A percentile compares a stretch with the other conserved stretches of the same genome.
Conservation (phyloP, 2,888 invertebrate species). For the Hoplodrina blanda region DNA sequence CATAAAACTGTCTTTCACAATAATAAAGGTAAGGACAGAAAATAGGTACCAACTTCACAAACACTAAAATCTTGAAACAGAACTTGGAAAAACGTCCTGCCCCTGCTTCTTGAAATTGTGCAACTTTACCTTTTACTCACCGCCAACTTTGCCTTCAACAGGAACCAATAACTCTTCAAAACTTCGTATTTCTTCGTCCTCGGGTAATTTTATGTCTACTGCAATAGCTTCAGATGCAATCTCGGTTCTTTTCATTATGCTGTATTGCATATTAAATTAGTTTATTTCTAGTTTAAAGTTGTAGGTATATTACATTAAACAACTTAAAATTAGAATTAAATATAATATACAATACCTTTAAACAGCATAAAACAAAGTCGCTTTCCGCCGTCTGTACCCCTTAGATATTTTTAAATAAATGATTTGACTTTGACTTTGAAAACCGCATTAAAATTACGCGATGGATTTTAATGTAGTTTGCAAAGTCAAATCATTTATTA, state of each 20-base stretch:
- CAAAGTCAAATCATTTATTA: too few relatives aligned
- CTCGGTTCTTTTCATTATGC: background rate
- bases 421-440: too few relatives aligned
- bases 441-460: too few relatives aligned
- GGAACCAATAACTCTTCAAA: conserved; percentile 35
- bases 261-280: background rate
- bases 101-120: conserved; percentile 2
- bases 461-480: too few relatives aligned
- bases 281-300: too few relatives aligned
- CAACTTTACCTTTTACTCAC: conserved; percentile 25
- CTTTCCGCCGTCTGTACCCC: too few relatives aligned
- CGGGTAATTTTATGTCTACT: background rate
- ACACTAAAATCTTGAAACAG: background rate
- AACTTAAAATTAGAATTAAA: too few relatives aligned
- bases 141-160: conserved; percentile 26
- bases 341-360: too few relatives aligned
- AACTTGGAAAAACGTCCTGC: background rate
- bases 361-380: too few relatives aligned
- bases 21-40: background rate
- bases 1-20: background rate
- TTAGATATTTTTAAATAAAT: too few relatives aligned
- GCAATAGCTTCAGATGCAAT: background rate
- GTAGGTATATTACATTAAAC: too few relatives aligned
- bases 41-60: background rate
- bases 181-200: conserved; percentile 13